These are phyloP conservation scores for Syndactyla subalaris DNA, from an alignment of 2,797 vertebrate genomes.

Conservation along the genomic window DNA sequence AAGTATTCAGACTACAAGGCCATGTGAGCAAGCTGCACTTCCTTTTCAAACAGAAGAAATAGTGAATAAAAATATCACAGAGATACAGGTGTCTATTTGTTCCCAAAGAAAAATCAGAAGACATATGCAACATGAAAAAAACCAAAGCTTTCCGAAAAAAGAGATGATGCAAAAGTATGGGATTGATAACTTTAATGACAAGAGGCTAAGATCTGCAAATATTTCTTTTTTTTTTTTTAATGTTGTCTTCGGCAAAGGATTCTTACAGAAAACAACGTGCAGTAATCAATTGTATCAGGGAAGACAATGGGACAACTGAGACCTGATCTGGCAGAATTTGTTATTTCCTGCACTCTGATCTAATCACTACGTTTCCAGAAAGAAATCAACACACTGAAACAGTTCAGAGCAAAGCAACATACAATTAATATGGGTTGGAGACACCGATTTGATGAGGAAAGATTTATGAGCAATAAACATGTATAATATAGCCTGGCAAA, in stretches of 20 bases:
- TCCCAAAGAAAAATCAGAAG: background rate
- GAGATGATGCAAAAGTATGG: background rate
- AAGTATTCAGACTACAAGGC: background rate
- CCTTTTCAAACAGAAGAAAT: background rate
- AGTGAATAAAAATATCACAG: background rate
- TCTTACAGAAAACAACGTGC: background rate
- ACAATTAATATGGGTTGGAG: background rate
- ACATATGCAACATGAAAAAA: background rate
- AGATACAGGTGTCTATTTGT: background rate
- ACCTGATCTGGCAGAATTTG: slow-evolving; percentile 24
- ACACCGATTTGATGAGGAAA: slow-evolving; percentile 24
- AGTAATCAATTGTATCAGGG: background rate
- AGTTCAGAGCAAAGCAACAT: slow-evolving; percentile 14
- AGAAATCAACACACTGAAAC: slow-evolving; percentile 7
- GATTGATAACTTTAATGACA: background rate
- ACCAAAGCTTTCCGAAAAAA: background rate
- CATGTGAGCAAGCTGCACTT: background rate
- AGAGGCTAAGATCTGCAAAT: background rate
- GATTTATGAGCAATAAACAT: slow-evolving; percentile 13
- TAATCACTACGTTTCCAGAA: background rate
- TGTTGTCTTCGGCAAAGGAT: background rate
- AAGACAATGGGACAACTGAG: background rate
- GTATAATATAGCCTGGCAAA: background rate
- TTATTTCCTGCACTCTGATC: background rate
- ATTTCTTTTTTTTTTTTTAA: background rate